Evolutionary conservation across 2,797 vertebrate species (phyloP).

Genomic region (Microcaecilia unicolor): DNA sequence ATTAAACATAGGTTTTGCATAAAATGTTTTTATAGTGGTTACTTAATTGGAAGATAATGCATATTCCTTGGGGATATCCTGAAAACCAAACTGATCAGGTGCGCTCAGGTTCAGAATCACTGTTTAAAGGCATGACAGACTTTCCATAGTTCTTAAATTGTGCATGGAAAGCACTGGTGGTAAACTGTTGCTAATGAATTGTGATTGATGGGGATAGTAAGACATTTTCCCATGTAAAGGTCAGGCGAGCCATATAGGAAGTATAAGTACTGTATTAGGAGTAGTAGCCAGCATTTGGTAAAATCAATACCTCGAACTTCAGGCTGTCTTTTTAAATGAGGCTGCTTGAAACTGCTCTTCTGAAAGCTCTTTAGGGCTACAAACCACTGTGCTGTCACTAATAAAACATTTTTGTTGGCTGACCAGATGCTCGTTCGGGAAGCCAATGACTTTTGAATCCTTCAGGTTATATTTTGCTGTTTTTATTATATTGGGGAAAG

Average conservation of each 20-base stretch:
- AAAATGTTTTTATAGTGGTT: no score
- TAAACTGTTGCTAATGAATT: not conserved
- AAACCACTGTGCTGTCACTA: not conserved
- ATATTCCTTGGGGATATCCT: no score
- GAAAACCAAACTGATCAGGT: no score
- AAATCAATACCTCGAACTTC: not conserved
- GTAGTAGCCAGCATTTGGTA: not conserved
- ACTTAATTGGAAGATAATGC: no score
- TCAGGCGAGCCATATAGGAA: not conserved
- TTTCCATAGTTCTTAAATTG: not conserved
- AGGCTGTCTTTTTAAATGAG: not conserved
- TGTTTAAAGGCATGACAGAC: no score
- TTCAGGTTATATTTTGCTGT: not conserved
- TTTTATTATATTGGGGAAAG: not conserved
- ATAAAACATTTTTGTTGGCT: not conserved
- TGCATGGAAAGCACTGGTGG: not conserved
- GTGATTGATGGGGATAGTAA: not conserved
- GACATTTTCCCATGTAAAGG: not conserved
- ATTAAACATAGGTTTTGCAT: no score
- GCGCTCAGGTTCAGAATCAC: no score
- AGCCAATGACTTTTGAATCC: not conserved
- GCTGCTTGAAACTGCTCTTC: not conserved
- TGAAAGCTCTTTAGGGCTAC: not conserved
- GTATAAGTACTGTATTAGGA: not conserved
- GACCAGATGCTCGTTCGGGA: not conserved